Conservation (phyloP, 2,113 vertebrate species). For the Stomatorhinus ivindoensis region DNA sequence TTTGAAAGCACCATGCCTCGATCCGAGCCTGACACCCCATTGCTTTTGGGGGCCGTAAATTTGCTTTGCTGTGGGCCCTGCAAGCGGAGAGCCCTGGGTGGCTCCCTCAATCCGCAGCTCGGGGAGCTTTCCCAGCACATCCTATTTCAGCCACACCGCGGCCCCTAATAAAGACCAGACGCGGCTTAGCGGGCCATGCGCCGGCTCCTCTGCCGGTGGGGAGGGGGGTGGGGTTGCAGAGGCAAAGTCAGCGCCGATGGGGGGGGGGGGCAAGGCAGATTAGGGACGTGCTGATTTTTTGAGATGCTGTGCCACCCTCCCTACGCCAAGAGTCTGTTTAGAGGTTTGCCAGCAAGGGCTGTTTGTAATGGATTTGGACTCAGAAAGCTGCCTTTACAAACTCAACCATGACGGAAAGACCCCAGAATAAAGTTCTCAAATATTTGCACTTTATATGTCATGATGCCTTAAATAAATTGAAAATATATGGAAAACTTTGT, state of each 20-base stretch:
- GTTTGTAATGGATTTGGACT: neutral
- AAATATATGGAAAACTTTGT: neutral
- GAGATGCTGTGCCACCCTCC: neutral
- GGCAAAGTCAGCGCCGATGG: neutral
- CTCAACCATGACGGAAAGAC: neutral
- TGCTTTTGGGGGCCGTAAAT: neutral
- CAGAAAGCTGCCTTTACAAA: neutral
- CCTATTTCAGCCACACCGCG: neutral
- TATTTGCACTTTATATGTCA: neutral
- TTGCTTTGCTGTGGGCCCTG: neutral
- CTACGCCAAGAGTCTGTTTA: neutral
- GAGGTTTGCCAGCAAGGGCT: neutral
- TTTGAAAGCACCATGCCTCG: neutral
- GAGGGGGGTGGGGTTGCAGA: neutral
- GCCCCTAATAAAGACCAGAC: constrained; percentile 20
- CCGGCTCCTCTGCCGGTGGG: neutral
- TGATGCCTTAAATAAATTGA: neutral
- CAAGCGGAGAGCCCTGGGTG: neutral
- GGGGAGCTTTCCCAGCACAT: neutral
- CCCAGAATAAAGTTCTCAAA: neutral
- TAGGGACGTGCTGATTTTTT: neutral
- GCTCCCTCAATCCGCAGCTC: constrained; percentile 10
- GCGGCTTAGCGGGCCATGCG: neutral
- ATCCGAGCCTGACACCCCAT: neutral
- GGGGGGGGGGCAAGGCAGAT: neutral